phyloP scores from a whole-genome alignment of 2,888 invertebrate genomes.

The Neria commutata region DNA sequence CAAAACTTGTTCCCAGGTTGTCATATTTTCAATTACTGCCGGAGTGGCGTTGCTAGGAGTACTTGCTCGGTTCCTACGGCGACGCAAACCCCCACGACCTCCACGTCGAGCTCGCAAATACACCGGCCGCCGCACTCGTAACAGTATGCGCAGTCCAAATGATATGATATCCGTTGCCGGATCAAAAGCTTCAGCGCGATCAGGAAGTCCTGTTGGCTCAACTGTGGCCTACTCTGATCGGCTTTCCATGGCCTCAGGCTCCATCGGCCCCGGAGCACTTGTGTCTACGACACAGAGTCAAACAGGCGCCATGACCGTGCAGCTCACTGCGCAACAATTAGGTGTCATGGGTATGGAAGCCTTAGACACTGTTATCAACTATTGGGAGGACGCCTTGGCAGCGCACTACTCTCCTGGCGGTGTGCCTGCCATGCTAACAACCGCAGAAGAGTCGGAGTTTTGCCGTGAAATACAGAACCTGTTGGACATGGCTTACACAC shows the following conservation, averaged over 20 bases:
- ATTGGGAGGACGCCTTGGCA: constrained; percentile 93
- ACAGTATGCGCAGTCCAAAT: constrained; percentile 73
- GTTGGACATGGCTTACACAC: constrained; percentile 81
- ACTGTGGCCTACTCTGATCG: constrained; percentile 69
- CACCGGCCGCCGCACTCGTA: constrained; percentile 65
- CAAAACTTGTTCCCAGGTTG: constrained; percentile 56
- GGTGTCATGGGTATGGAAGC: constrained; percentile 95
- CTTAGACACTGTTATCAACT: constrained; percentile 86
- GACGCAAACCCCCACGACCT: constrained; percentile 71
- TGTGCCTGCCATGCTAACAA: constrained; percentile 70
- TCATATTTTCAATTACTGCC: constrained; percentile 61
- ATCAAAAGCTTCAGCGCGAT: constrained; percentile 69
- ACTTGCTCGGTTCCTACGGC: constrained; percentile 78
- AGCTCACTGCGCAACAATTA: constrained; percentile 83
- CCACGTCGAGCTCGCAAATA: constrained; percentile 67
- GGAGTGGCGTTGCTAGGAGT: constrained; percentile 84
- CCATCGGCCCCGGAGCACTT: constrained; percentile 65
- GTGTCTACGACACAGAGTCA: constrained; percentile 26
- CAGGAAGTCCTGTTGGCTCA: constrained; percentile 68
- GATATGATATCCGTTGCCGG: constrained; percentile 71
- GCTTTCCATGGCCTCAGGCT: constrained; percentile 72
- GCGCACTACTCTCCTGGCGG: constrained; percentile 69
- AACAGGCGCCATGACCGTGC: constrained; percentile 62
- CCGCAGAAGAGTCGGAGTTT: constrained; percentile 86
- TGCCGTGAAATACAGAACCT: constrained; percentile 80